Evolutionary conservation across 35 echinoderm and acorn worm species (phyloP).

Genomic region (Strongylocentrotus purpuratus): DNA sequence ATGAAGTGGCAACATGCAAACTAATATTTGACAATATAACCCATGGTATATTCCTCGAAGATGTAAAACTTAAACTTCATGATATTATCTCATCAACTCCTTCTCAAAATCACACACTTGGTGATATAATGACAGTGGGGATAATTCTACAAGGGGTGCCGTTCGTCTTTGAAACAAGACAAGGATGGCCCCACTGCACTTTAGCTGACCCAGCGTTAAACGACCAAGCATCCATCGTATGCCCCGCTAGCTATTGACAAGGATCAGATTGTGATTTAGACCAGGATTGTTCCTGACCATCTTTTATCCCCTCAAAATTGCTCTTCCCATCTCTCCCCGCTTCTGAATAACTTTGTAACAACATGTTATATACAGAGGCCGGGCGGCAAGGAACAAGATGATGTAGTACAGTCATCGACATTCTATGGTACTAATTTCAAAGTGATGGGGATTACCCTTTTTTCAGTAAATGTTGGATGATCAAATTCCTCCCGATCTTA

Average conservation of each 20-base stretch:
- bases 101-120: neutral
- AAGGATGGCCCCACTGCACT: neutral
- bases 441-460: too few species aligned
- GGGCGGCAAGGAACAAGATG: neutral
- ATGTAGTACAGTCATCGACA: neutral
- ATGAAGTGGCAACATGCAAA: neutral
- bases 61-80: neutral
- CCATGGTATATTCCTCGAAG: neutral
- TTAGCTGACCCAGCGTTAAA: neutral
- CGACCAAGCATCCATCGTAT: slow-evolving; percentile 6
- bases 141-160: neutral
- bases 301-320: slow-evolving; percentile 17
- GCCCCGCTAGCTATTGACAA: neutral
- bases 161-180: neutral
- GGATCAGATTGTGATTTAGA: neutral
- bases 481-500: too few species aligned
- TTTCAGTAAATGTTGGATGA: too few species aligned
- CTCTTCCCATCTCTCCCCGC: neutral
- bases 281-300: neutral
- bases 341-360: neutral
- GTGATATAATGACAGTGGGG: neutral
- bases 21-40: neutral
- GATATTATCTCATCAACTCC: neutral
- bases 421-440: too few species aligned
- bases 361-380: neutral